Evolutionary conservation across 2,113 vertebrate species (phyloP).

Genomic region (Leucoraja erinaceus): DNA sequence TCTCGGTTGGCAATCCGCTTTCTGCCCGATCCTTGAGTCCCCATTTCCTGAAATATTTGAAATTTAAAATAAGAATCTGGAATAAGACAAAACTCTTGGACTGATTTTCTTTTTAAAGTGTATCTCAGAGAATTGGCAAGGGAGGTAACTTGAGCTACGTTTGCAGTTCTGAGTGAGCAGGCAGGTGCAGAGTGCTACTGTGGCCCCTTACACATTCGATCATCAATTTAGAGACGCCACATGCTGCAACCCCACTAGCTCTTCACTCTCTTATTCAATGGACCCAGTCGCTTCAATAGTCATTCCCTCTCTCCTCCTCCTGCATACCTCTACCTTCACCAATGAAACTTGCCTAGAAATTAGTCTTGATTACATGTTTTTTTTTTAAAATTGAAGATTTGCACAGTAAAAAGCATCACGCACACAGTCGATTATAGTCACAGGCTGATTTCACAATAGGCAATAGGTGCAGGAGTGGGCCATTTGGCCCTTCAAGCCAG

Average conservation of each 20-base stretch:
- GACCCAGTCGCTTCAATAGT: not conserved
- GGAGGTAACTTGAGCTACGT: not conserved
- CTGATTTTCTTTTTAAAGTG: not conserved
- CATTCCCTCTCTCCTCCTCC: not conserved
- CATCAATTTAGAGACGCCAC: not conserved
- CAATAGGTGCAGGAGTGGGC: no score
- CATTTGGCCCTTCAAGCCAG: no score
- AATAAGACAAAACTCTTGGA: not conserved
- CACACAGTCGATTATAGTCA: no score
- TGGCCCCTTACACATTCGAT: not conserved
- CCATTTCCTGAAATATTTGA: slow-evolving; percentile 57
- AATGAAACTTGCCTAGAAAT: not conserved
- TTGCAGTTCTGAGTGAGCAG: not conserved
- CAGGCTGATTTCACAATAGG: no score
- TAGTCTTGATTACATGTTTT: no score
- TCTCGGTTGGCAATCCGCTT: slow-evolving; percentile 78
- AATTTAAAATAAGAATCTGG: not conserved
- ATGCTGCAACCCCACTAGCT: no score
- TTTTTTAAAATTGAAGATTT: no score
- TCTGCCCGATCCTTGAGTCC: slow-evolving; percentile 77
- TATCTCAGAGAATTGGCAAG: not conserved
- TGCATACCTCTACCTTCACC: not conserved
- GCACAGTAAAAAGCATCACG: no score
- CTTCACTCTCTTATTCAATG: not conserved
- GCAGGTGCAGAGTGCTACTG: not conserved